These are phyloP conservation scores for Mugil cephalus DNA, from an alignment of 2,113 vertebrate genomes.

Conservation along the genomic window DNA sequence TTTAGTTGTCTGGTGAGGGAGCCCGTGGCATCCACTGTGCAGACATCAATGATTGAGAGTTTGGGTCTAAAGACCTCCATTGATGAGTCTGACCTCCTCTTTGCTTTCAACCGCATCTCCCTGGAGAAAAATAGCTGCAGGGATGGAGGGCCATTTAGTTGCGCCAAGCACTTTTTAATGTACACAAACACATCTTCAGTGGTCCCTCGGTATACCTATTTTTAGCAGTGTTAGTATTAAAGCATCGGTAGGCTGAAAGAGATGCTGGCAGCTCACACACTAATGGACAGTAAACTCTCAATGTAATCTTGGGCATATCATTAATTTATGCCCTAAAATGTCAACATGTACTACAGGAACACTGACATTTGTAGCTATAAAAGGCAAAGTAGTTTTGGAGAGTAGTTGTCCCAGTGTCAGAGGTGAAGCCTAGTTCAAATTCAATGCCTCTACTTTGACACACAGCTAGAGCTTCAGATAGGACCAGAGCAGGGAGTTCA, in stretches of 20 bases:
- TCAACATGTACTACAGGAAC: not conserved
- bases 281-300: not conserved
- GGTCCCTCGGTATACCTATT: conserved; percentile 39
- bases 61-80: conserved; percentile 55
- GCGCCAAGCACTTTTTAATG: conserved; percentile 36
- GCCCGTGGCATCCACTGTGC: conserved; percentile 21
- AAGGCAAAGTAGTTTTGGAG: not conserved
- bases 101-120: conserved; percentile 38
- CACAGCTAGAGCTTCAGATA: too few species aligned
- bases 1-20: conserved; percentile 16
- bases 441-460: too few species aligned
- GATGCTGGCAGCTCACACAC: not conserved
- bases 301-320: not conserved
- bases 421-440: too few species aligned
- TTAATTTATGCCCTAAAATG: conserved; percentile 28
- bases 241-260: conserved; percentile 25
- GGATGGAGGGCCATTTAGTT: conserved; percentile 20
- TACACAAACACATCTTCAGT: conserved; percentile 31
- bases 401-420: too few species aligned
- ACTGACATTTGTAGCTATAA: not conserved
- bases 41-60: conserved; percentile 54
- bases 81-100: conserved; percentile 56
- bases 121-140: conserved; percentile 38
- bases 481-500: not conserved
- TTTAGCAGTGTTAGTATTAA: conserved; percentile 48